phyloP scores from a whole-genome alignment of 2,888 invertebrate species.

The Ormia ochracea region DNA sequence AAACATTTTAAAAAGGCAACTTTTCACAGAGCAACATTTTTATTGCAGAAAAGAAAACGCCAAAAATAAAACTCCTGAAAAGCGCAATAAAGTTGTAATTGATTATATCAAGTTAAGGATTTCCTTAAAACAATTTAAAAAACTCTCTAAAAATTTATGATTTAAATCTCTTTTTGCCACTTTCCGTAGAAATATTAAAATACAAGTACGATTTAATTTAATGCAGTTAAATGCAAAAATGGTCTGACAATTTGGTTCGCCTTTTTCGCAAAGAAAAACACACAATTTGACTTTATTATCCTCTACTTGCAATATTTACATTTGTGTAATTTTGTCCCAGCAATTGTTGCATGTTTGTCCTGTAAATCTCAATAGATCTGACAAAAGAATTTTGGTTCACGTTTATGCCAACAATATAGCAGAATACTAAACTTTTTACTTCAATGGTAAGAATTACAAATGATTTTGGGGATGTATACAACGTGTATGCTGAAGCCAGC shows the following conservation, averaged over 20 bases:
- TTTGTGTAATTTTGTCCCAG: conserved; percentile 17
- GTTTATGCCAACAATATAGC: not conserved
- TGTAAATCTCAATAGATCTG: conserved; percentile 31
- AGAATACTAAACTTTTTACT: not conserved
- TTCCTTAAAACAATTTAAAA: not conserved
- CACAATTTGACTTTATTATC: not conserved
- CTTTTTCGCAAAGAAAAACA: conserved; percentile 2
- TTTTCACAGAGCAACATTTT: too few relatives aligned
- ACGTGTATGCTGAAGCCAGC: not conserved
- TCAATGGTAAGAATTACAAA: not conserved
- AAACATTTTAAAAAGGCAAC: too few relatives aligned
- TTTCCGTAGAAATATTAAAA: not conserved
- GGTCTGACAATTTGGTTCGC: not conserved
- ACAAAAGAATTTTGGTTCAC: not conserved
- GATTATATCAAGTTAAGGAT: not conserved
- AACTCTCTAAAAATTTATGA: too few relatives aligned
- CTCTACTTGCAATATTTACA: conserved; percentile 27
- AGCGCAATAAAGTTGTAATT: too few relatives aligned
- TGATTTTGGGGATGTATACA: not conserved
- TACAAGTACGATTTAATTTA: conserved; percentile 39
- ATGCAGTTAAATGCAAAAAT: conserved; percentile 29
- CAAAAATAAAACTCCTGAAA: too few relatives aligned
- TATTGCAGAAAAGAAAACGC: too few relatives aligned
- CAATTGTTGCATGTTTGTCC: conserved; percentile 6
- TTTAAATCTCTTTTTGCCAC: not conserved